Percentiles rank a stretch among this genome's conserved stretches.
phyloP scores from a whole-genome alignment of 2,797 vertebrate species.

The Fistularia tabacaria region DNA sequence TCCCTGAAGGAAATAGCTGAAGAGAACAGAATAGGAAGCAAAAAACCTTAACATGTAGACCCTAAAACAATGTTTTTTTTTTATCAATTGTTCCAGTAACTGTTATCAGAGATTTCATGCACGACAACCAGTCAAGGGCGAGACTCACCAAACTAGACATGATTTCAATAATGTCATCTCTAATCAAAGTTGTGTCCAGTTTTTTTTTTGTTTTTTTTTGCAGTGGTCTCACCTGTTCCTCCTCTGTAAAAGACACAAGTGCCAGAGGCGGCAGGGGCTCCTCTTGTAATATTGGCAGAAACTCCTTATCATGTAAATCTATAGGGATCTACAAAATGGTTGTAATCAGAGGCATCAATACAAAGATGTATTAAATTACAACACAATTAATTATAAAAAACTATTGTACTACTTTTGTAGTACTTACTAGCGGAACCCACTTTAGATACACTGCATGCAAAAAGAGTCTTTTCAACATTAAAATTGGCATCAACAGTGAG shows the following conservation, averaged over 20 bases:
- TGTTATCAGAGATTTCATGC: no score
- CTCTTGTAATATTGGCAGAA: constrained; percentile 97
- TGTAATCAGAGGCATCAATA: not conserved
- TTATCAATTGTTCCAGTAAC: no score
- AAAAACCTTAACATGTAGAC: no score
- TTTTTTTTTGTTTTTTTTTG: not conserved
- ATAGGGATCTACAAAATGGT: constrained; percentile 82
- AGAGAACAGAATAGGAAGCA: no score
- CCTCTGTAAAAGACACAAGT: constrained; percentile 98
- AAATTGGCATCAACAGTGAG: not conserved
- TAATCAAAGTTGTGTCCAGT: not conserved
- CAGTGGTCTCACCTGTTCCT: constrained; percentile 88
- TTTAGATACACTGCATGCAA: not conserved
- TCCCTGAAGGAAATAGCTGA: no score
- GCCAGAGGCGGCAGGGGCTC: constrained; percentile 94
- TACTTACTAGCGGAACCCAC: not conserved
- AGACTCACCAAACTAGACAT: no score
- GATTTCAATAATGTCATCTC: not conserved
- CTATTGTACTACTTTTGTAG: not conserved
- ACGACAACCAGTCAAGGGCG: no score
- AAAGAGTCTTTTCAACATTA: not conserved
- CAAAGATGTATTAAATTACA: not conserved
- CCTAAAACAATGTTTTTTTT: no score
- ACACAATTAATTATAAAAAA: not conserved
- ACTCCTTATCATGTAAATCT: constrained; percentile 97